A percentile compares a stretch with the other conserved stretches of the same genome.
phyloP scores from a whole-genome alignment of 2,888 invertebrate genomes.

The Prosapia bicincta region DNA sequence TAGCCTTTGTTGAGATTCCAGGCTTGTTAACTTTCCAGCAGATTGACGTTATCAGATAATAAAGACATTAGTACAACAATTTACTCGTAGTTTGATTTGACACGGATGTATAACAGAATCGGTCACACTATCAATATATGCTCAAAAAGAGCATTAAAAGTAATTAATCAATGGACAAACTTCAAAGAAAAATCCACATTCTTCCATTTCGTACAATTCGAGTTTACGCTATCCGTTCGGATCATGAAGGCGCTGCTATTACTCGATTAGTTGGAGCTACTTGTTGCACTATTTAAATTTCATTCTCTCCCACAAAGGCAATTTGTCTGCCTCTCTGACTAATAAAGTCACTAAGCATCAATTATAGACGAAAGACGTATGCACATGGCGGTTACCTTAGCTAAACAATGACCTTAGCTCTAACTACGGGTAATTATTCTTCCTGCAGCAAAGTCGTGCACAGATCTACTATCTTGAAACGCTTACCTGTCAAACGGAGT shows the following conservation, averaged over 20 bases:
- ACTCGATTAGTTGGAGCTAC: not conserved
- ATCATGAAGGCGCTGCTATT: not conserved
- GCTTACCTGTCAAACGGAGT: slow-evolving; percentile 1
- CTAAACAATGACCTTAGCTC: not conserved
- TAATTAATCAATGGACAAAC: too few species aligned
- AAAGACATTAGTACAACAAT: too few species aligned
- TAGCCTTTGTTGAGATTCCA: too few species aligned
- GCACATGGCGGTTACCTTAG: not conserved
- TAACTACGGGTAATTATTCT: not conserved
- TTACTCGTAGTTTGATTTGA: too few species aligned
- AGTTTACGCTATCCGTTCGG: not conserved
- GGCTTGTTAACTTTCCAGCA: too few species aligned
- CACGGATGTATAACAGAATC: too few species aligned
- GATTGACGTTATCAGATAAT: too few species aligned
- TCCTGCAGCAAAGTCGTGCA: not conserved
- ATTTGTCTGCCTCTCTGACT: not conserved
- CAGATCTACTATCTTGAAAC: not conserved
- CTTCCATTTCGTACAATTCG: too few species aligned
- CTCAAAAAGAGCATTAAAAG: too few species aligned
- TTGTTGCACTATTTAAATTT: not conserved
- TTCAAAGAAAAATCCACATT: too few species aligned
- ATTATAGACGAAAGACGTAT: not conserved
- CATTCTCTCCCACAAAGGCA: slow-evolving; percentile 1
- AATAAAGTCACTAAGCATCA: not conserved
- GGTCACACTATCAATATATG: too few species aligned